Conservation (phyloP, 2,797 vertebrate species). For the Acropternis orthonyx region DNA sequence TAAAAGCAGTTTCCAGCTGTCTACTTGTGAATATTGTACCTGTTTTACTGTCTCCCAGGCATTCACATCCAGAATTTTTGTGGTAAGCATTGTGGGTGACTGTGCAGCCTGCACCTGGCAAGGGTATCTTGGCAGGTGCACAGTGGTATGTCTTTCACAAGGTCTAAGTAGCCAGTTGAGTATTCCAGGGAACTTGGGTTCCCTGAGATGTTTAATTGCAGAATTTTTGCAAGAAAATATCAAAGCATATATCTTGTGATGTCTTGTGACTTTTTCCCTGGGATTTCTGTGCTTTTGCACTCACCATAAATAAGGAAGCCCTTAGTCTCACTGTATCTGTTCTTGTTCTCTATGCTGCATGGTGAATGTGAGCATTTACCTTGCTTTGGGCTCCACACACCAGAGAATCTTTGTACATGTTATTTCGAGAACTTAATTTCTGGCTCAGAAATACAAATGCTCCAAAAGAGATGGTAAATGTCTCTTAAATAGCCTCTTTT, state of each 20-base stretch:
- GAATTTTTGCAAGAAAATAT: not conserved
- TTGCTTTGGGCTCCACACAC: not conserved
- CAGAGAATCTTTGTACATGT: accelerated
- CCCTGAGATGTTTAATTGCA: not conserved
- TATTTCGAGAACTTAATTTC: not conserved
- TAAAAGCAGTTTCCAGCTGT: not conserved
- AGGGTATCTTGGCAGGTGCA: not conserved
- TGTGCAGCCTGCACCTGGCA: not conserved
- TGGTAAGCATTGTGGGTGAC: accelerated
- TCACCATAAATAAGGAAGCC: not conserved
- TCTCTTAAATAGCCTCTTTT: not conserved
- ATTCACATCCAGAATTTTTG: accelerated
- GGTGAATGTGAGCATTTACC: not conserved
- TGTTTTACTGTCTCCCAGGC: not conserved
- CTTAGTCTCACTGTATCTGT: not conserved
- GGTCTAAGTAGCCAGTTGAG: accelerated
- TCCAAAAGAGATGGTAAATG: not conserved
- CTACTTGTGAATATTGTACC: not conserved
- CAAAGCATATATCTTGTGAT: accelerated
- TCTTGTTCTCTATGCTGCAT: accelerated
- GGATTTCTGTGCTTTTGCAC: not conserved
- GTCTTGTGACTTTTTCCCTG: not conserved
- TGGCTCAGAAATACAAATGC: not conserved
- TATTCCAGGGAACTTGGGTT: not conserved
- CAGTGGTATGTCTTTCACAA: not conserved